Evolutionary conservation across 1,140 invertebrate species (phyloP).

Genomic region (Drosophila kanapiae): DNA sequence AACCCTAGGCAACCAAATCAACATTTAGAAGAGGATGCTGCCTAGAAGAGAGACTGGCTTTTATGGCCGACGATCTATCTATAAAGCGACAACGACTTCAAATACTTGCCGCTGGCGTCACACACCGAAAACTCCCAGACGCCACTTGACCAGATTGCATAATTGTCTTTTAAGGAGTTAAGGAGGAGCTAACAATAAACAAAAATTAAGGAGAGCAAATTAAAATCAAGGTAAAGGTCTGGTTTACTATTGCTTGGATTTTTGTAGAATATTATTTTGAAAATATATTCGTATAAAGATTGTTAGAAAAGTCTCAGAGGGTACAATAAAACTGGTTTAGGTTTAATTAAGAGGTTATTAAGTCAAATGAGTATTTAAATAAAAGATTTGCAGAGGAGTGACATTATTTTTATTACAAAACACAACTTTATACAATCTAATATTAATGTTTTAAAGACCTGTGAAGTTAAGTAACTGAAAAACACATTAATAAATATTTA

Average conservation of each 20-base stretch:
- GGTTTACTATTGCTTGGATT: not conserved
- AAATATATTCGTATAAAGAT: not conserved
- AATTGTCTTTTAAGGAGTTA: conserved; percentile 1
- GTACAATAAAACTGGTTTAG: no score
- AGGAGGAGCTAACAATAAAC: not conserved
- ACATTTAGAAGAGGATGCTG: conserved; percentile 23
- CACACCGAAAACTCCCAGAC: conserved; percentile 25
- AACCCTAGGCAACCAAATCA: conserved; percentile 12
- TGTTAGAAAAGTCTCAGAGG: no score
- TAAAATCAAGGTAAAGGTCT: no score
- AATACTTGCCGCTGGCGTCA: conserved; percentile 47
- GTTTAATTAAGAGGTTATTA: no score
- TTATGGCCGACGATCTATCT: conserved; percentile 36
- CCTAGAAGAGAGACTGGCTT: conserved; percentile 35
- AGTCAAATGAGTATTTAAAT: no score
- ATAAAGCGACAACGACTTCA: conserved; percentile 40
- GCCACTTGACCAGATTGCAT: conserved; percentile 44
- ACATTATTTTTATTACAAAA: no score
- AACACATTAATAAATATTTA: not conserved
- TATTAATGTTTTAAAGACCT: no score
- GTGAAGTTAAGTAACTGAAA: no score
- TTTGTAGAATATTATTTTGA: not conserved
- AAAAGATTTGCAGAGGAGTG: no score
- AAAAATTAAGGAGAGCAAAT: not conserved
- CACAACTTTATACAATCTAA: no score